These are phyloP conservation scores for Cyclina sinensis DNA, from an alignment of 1,140 invertebrate genomes.

Conservation along the genomic window DNA sequence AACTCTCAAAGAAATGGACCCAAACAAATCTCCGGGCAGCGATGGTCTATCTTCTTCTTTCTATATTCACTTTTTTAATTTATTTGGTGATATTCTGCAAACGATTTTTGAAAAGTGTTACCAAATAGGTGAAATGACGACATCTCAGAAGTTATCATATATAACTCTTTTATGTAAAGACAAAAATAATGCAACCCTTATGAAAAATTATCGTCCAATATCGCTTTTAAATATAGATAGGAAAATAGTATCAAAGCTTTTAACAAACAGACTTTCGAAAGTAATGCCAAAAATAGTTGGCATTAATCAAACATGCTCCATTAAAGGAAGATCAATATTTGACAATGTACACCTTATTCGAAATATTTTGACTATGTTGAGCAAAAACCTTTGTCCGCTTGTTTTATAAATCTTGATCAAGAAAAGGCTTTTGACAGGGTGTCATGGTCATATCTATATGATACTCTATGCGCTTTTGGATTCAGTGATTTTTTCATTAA, in stretches of 20 bases:
- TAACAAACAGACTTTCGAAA: conserved; percentile 59
- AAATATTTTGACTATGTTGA: conserved; percentile 69
- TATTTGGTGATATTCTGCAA: conserved; percentile 64
- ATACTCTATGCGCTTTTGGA: conserved; percentile 59
- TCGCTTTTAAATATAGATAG: conserved; percentile 48
- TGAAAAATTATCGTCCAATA: conserved; percentile 67
- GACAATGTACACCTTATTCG: conserved; percentile 74
- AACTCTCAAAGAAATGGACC: conserved; percentile 60
- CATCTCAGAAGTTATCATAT: conserved; percentile 58
- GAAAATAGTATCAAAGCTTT: conserved; percentile 69
- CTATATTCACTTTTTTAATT: conserved; percentile 70
- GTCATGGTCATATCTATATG: conserved; percentile 69
- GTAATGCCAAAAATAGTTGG: conserved; percentile 47
- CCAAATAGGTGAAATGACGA: conserved; percentile 54
- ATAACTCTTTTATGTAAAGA: conserved; percentile 58
- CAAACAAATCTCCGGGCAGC: conserved; percentile 69
- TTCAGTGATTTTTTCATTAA: conserved; percentile 73
- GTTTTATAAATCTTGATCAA: conserved; percentile 71
- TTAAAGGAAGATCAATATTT: conserved; percentile 69
- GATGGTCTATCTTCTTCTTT: conserved; percentile 72
- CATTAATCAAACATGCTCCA: not conserved
- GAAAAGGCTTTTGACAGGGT: conserved; percentile 75
- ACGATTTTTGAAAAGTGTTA: conserved; percentile 61
- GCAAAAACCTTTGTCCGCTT: conserved; percentile 65
- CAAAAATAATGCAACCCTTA: conserved; percentile 38